A percentile compares a stretch with the other conserved stretches of the same genome.
These are phyloP conservation scores for Oegoconia quadripuncta DNA, from an alignment of 2,888 invertebrate species.

Conservation along the genomic window DNA sequence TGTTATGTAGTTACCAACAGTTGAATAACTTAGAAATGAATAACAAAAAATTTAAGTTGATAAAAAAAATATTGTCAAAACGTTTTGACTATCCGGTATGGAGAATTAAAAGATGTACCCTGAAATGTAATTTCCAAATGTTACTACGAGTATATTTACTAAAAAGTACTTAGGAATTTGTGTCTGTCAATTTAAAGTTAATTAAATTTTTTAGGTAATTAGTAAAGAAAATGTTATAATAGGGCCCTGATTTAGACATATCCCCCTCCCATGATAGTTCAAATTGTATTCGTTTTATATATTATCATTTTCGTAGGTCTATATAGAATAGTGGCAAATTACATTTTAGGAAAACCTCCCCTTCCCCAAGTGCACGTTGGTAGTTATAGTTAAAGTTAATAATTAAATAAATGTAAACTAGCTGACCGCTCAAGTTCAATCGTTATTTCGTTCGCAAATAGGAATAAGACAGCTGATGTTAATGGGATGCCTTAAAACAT, in stretches of 20 bases:
- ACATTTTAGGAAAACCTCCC: conserved; percentile 1
- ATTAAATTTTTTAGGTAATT: conserved; percentile 28
- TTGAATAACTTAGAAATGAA: too few species aligned
- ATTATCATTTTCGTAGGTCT: neutral
- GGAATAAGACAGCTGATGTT: too few species aligned
- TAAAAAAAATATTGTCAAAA: neutral
- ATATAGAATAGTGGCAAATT: conserved; percentile 1
- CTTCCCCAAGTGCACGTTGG: neutral
- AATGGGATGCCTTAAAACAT: too few species aligned
- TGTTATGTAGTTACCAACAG: conserved; percentile 41
- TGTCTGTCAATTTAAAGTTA: conserved; percentile 49
- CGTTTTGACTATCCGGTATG: neutral
- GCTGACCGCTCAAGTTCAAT: too few species aligned
- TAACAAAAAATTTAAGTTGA: too few species aligned
- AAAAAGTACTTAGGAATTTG: conserved; percentile 16
- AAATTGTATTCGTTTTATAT: neutral
- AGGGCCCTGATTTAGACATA: conserved; percentile 1
- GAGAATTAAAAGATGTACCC: neutral
- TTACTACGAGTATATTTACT: neutral
- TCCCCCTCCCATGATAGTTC: neutral
- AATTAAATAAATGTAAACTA: neutral
- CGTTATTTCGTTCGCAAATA: too few species aligned
- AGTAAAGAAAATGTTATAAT: neutral
- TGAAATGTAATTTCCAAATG: conserved; percentile 7
- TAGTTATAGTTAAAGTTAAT: too few species aligned